A percentile compares a stretch with the other conserved stretches of the same genome.
Evolutionary conservation across 2,888 invertebrate species (phyloP).

Genomic region (Andrena hattorfiana): DNA sequence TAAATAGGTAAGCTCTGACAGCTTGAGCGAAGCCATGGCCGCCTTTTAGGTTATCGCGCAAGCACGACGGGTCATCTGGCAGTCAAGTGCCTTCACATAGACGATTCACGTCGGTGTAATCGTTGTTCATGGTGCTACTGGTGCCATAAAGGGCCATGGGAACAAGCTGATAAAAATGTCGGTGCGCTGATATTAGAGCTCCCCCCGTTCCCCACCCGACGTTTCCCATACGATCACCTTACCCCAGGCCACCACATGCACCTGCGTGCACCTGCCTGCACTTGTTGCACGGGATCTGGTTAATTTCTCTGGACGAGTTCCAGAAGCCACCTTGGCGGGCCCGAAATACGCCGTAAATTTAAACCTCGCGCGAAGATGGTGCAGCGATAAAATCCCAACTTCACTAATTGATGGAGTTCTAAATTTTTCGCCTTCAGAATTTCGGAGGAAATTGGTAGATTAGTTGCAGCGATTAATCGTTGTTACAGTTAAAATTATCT

Average conservation of each 20-base stretch:
- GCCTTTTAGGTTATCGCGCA: constrained; percentile 84
- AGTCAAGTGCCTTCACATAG: constrained; percentile 83
- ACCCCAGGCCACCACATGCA: constrained; percentile 31
- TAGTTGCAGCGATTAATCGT: too few species aligned
- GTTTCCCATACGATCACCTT: constrained; percentile 49
- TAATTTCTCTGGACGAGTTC: constrained; percentile 19
- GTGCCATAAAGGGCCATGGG: constrained; percentile 82
- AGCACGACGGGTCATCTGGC: constrained; percentile 84
- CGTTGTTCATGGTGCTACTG: constrained; percentile 80
- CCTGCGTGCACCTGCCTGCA: constrained; percentile 47
- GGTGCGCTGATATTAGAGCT: constrained; percentile 53
- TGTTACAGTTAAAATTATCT: too few species aligned
- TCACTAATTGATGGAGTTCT: too few species aligned
- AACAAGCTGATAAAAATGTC: constrained; percentile 82
- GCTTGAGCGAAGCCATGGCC: constrained; percentile 83
- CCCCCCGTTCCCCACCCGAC: constrained; percentile 15
- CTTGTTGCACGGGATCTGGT: constrained; percentile 25
- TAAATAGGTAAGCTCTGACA: constrained; percentile 84
- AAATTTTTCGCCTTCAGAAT: too few species aligned
- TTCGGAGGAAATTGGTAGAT: too few species aligned
- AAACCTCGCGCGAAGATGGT: not conserved
- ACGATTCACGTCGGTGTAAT: constrained; percentile 77
- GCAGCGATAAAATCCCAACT: too few species aligned
- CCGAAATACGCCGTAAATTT: constrained; percentile 5
- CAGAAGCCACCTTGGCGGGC: constrained; percentile 10